Percentiles rank a stretch among this genome's conserved stretches.
Evolutionary conservation across 2,888 invertebrate genomes (phyloP).

Genomic region (Eumerus sabulonum): DNA sequence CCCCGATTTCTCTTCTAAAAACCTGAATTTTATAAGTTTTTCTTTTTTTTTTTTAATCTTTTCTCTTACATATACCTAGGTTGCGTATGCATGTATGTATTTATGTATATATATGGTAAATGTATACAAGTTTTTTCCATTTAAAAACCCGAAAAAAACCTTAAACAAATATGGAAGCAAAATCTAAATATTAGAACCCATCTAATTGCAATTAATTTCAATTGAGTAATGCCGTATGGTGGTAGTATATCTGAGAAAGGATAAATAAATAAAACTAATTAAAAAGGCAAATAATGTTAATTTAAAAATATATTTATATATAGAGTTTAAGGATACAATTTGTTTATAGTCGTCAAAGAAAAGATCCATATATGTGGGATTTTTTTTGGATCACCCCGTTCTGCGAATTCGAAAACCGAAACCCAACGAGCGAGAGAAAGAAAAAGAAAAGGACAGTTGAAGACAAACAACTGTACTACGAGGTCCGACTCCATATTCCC

Average conservation of each 20-base stretch:
- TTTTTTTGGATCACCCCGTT: no score
- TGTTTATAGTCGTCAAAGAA: no score
- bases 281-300: no score
- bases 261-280: not conserved
- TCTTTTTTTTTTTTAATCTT: no score
- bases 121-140: slow-evolving; percentile 10
- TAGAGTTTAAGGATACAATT: no score
- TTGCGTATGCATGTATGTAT: slow-evolving; percentile 5
- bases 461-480: no score
- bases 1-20: slow-evolving; percentile 29
- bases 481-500: no score
- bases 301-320: no score
- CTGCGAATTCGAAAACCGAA: no score
- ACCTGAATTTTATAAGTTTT: slow-evolving; percentile 37
- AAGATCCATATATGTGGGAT: no score
- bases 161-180: slow-evolving; percentile 55
- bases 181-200: slow-evolving; percentile 44
- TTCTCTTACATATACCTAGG: not conserved
- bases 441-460: no score
- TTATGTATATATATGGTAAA: slow-evolving; percentile 16
- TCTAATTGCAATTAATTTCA: slow-evolving; percentile 55
- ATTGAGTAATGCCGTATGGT: slow-evolving; percentile 40
- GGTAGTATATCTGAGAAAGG: slow-evolving; percentile 43
- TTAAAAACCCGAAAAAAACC: slow-evolving; percentile 27
- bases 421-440: no score